phyloP scores from a whole-genome alignment of 2,113 vertebrate genomes.

The Bagarius yarrelli region DNA sequence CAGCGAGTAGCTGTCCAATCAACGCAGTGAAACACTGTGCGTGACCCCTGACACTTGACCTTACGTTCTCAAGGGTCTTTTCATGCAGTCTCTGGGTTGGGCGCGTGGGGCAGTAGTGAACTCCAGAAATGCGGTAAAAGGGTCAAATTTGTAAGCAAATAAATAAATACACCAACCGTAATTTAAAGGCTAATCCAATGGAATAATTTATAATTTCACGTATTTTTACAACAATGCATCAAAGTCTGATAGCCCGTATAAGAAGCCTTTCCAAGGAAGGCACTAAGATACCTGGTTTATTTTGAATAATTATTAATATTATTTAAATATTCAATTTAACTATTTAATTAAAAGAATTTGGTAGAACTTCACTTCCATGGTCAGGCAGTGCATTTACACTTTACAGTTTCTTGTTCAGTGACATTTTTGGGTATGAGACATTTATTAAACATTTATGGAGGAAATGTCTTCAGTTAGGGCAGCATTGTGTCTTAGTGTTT shows the following conservation, averaged over 20 bases:
- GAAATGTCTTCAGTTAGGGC: not conserved
- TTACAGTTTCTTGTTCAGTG: conserved; percentile 34
- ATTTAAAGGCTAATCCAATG: too few species aligned
- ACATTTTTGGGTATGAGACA: not conserved
- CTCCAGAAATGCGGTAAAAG: not conserved
- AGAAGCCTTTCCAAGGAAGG: not conserved
- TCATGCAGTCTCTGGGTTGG: not conserved
- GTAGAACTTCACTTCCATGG: too few species aligned
- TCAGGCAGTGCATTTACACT: conserved; percentile 62
- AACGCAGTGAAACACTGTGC: conserved; percentile 79
- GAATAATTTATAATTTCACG: too few species aligned
- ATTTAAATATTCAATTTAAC: too few species aligned
- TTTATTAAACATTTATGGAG: not conserved
- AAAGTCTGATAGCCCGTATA: too few species aligned
- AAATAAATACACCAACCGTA: not conserved
- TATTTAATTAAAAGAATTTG: too few species aligned
- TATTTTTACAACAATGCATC: not conserved
- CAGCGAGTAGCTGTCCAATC: conserved; percentile 90
- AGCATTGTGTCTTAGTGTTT: too few species aligned
- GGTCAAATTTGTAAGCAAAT: too few species aligned
- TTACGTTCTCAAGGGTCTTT: conserved; percentile 62
- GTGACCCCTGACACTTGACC: conserved; percentile 88
- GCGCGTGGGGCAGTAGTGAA: conserved; percentile 42
- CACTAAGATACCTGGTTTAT: not conserved
- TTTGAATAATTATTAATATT: too few species aligned